Base-by-base conservation (phyloP, 2,113 vertebrate genomes). In the Myrmophylax atrothorax region DNA sequence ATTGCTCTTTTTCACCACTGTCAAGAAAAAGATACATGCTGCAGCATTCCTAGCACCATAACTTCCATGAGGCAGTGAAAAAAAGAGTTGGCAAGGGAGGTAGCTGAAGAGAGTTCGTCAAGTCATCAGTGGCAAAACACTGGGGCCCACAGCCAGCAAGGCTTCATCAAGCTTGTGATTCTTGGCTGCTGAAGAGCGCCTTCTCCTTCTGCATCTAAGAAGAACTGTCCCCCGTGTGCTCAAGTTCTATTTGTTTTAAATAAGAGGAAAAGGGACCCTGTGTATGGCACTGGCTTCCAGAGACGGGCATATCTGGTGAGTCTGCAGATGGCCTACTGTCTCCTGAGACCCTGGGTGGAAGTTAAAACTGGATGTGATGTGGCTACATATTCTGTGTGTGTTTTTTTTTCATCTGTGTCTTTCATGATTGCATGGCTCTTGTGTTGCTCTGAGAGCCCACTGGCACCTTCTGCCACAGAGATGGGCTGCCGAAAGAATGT, bases 1-100 rank as follows among this genome's bases (percentile, higher is more conserved):
- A 64, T 81, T 89, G 86, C 88, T 93, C 88, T 90, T 95, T 96
- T 96, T 89, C 79, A 93, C 63, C 72, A 75, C 24, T 87, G 50
- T 46, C 16, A 81, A 70, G 58, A n/a, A 55, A 70, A 70, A 67
- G 77, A 33, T 7, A 46, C 0, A 69, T 14, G 35, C 60, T 60
- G 85, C 46, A 88, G 83, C 64, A 53, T 33, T 72, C 85, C 68
- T 91, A 78, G 56, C 0, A 1, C 6, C 5, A 33, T 69, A 46
- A 47, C 58, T 89, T 84, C 47, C 59, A 70, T 8, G 24, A 88
- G 72, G 55, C 35, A 79, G 58, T 78, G 93, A 84, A 82, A 94
- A 93, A 44, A 92, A 44, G 24, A 9, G 2, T 25, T 93, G 90
- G 76, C 82, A 95, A 80, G 53, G 52, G 62, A 94, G 38, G 52